Base-by-base conservation (phyloP, 30 jellyfish, hydroid and myxozoan species). In the Catostylus mosaicus region DNA sequence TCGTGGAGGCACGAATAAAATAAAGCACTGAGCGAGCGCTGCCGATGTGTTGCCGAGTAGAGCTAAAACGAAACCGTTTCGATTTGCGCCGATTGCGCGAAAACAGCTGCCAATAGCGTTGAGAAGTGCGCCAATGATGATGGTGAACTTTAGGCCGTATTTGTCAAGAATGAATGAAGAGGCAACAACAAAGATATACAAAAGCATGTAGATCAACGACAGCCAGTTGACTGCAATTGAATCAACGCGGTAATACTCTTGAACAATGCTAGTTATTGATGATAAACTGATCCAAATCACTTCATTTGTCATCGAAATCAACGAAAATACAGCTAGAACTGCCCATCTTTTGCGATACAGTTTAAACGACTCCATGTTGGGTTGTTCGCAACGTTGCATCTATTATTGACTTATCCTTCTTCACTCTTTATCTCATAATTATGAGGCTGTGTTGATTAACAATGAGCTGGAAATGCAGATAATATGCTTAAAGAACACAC, bases 241-340 rank as follows among this genome's bases (percentile, higher is more conserved):
- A 77, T 65, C 75, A 67, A 87, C 97, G 2, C 82, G 67, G 80
- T 88, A 94, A 67, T 94, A 94, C 20, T 47, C 94, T 78, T 82
- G 78, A 3, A 85, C 96, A 60, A 94, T 88, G 78, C 95, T 87
- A 24, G 96, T 87, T 3, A 87, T 77, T 30, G 99, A 82, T 14
- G 97, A 87, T 38, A 94, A 73, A 67, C 99, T 89, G 38, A 94
- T 94, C 97, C 97, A 94, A 11, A 94, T 83, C 19, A 87, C 86
- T 38, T 89, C 99, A 65, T 87, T 87, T 20, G 97, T 68, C 99
- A 94, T 87, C 24, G 98, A 92, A 4, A 92, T 74, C 86, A 92
- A 74, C 2, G 98, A 92, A 50, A 85, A 92, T 30, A 92, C 76
- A 33, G 98, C 96, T n/a, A 92, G 52, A 10, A 92, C 85, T 4